phyloP scores from a whole-genome alignment of 1,140 invertebrate species.

The Capitella teleta region DNA sequence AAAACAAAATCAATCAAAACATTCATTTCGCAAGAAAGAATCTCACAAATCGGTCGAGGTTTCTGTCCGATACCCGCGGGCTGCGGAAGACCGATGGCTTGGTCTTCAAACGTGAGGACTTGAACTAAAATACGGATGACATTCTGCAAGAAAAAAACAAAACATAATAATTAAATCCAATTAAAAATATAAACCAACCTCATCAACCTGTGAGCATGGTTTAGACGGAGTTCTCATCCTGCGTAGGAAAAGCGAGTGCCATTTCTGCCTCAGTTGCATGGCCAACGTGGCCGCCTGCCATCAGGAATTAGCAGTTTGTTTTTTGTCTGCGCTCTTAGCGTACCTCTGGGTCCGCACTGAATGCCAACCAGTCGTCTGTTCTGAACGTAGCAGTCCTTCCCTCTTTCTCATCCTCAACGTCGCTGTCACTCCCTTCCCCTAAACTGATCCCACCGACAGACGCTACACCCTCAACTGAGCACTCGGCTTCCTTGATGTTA shows the following conservation, averaged over 20 bases:
- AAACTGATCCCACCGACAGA: background rate
- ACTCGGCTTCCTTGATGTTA: slow-evolving; percentile 47
- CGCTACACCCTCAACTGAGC: slow-evolving; percentile 15
- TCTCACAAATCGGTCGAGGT: slow-evolving; percentile 51
- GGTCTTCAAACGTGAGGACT: slow-evolving; percentile 61
- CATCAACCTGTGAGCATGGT: slow-evolving; percentile 53
- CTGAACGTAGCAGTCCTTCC: slow-evolving; percentile 51
- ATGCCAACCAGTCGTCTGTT: slow-evolving; percentile 71
- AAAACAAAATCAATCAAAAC: background rate
- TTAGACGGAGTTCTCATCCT: slow-evolving; percentile 61
- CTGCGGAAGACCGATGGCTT: slow-evolving; percentile 56
- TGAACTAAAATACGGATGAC: slow-evolving; percentile 57
- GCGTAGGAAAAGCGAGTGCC: slow-evolving; percentile 61
- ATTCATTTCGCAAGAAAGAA: background rate
- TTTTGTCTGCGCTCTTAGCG: background rate
- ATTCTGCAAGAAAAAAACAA: slow-evolving; percentile 29
- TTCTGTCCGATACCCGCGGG: slow-evolving; percentile 65
- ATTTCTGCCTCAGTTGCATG: slow-evolving; percentile 62
- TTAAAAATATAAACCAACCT: slow-evolving; percentile 24
- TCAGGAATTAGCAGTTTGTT: slow-evolving; percentile 7
- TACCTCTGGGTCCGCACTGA: slow-evolving; percentile 53
- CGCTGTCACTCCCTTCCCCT: slow-evolving; percentile 49
- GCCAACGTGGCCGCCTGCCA: slow-evolving; percentile 51
- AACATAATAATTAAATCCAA: background rate
- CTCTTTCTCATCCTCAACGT: slow-evolving; percentile 52